Evolutionary conservation across 2,797 vertebrate species (phyloP).

Genomic region (Valencia hispanica): DNA sequence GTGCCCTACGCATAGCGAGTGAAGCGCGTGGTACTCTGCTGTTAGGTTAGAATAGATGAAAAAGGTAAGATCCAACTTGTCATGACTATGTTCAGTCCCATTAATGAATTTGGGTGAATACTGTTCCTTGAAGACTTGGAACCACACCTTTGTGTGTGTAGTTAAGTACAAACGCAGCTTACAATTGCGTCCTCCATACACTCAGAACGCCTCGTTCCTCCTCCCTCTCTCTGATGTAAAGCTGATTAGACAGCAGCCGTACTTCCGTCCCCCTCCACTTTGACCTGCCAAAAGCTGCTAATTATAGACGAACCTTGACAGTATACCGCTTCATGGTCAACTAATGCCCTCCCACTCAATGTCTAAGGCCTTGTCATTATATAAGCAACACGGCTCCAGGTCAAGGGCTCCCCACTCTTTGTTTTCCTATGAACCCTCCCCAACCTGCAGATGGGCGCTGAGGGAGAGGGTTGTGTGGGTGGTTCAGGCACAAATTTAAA

Average conservation of each 20-base stretch:
- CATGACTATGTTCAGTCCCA: slow-evolving; percentile 9
- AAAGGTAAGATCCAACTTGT: not conserved
- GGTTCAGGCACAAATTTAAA: slow-evolving; percentile 4
- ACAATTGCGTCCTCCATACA: slow-evolving; percentile 36
- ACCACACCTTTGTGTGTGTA: slow-evolving; percentile 8
- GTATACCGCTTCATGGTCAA: slow-evolving; percentile 42
- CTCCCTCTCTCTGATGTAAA: slow-evolving; percentile 44
- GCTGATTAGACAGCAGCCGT: slow-evolving; percentile 49
- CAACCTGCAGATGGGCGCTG: slow-evolving; percentile 4
- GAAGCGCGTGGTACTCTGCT: not conserved
- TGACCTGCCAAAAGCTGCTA: slow-evolving; percentile 58
- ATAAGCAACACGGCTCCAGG: slow-evolving; percentile 41
- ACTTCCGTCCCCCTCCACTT: slow-evolving; percentile 47
- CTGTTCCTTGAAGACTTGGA: slow-evolving; percentile 9
- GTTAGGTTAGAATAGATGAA: not conserved
- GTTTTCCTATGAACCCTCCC: slow-evolving; percentile 25
- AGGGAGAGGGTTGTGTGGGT: slow-evolving; percentile 5
- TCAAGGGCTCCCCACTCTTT: slow-evolving; percentile 39
- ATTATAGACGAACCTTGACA: slow-evolving; percentile 64
- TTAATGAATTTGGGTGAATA: not conserved
- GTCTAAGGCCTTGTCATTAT: slow-evolving; percentile 48
- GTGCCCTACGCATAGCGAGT: too few relatives aligned
- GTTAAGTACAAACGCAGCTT: slow-evolving; percentile 18
- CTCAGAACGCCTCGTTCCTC: slow-evolving; percentile 19
- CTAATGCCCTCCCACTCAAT: slow-evolving; percentile 54